A percentile compares a stretch with the other conserved stretches of the same genome.
phyloP scores from a whole-genome alignment of 2,888 invertebrate genomes.

The Acanthosepion esculentum region DNA sequence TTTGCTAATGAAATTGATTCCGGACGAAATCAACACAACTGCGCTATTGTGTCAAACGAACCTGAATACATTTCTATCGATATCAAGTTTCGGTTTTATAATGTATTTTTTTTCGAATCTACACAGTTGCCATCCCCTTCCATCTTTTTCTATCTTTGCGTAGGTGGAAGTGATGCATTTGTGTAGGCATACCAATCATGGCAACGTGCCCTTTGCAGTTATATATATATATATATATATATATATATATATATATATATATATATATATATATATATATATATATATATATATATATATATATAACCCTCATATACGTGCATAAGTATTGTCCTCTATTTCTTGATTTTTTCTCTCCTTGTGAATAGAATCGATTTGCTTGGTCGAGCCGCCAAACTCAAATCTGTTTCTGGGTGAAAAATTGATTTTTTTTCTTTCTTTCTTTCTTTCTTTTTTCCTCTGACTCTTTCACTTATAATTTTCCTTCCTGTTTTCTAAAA shows the following conservation, averaged over 20 bases:
- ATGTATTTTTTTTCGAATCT: too few species aligned
- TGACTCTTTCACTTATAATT: background rate
- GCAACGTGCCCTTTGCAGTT: background rate
- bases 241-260: conserved; percentile 17
- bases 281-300: conserved; percentile 13
- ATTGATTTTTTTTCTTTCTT: background rate
- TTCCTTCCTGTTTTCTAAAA: background rate
- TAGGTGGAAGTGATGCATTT: too few species aligned
- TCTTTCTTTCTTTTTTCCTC: too few species aligned
- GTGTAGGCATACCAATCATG: too few species aligned
- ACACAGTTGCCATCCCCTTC: too few species aligned
- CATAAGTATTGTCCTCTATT: background rate
- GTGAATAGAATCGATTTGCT: conserved; percentile 33
- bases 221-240: too few species aligned
- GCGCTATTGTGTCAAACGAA: too few species aligned
- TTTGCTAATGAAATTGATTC: too few species aligned
- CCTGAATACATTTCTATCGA: too few species aligned
- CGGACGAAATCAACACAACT: too few species aligned
- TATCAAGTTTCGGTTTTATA: too few species aligned
- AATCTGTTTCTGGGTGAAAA: conserved; percentile 2
- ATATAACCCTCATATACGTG: background rate
- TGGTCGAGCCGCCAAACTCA: background rate
- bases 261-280: conserved; percentile 12
- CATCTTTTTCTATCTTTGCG: too few species aligned
- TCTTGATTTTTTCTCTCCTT: background rate